These are phyloP conservation scores for Macrobrachium rosenbergii DNA, from an alignment of 1,140 invertebrate genomes.

Conservation along the genomic window DNA sequence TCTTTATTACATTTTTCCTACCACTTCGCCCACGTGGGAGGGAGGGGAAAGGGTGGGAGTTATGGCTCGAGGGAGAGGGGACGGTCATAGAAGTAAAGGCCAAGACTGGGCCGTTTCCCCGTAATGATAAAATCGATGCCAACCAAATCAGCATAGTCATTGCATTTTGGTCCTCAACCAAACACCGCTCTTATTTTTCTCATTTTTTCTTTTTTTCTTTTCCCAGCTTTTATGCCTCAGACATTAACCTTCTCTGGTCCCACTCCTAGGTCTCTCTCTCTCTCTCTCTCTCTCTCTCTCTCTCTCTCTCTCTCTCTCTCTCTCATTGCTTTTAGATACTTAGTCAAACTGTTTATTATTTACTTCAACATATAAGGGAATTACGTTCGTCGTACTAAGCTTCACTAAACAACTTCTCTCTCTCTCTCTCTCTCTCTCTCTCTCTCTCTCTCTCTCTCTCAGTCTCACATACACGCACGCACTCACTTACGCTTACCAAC, in stretches of 20 bases:
- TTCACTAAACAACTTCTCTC: no score
- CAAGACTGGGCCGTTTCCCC: neutral
- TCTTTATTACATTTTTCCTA: neutral
- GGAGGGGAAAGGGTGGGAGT: neutral
- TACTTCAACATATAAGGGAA: no score
- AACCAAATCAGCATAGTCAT: slow-evolving; percentile 52
- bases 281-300: neutral
- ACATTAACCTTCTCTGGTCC: neutral
- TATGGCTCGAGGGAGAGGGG: neutral
- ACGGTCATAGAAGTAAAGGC: neutral
- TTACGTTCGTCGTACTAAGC: no score
- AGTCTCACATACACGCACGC: no score
- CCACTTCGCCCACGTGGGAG: neutral
- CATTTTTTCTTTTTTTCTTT: no score
- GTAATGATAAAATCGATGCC: slow-evolving; percentile 58
- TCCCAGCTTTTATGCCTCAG: neutral
- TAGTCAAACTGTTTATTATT: no score
- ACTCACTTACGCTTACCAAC: no score
- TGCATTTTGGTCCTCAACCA: slow-evolving; percentile 34
- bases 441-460: neutral
- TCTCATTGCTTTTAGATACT: no score
- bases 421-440: neutral
- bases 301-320: no score
- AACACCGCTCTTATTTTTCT: no score
- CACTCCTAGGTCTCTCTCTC: neutral